A percentile compares a stretch with the other conserved stretches of the same genome.
Conservation (phyloP, 2,797 vertebrate species). For the Tachyglossus aculeatus region DNA sequence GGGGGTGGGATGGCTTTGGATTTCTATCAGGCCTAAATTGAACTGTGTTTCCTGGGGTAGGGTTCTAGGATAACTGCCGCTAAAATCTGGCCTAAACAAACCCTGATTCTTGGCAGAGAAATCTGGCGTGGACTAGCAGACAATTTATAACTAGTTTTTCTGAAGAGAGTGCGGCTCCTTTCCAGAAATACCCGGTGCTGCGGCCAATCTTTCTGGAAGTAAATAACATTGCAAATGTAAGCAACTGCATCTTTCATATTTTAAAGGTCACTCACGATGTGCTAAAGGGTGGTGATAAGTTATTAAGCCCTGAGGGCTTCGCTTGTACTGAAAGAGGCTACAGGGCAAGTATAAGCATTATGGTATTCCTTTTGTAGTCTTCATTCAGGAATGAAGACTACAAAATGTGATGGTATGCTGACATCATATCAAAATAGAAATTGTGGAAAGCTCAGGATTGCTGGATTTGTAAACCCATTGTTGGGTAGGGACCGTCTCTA, state of each 20-base stretch:
- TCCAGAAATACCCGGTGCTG: background rate
- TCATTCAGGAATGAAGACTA: too few species aligned
- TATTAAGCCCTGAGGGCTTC: slow-evolving; percentile 3
- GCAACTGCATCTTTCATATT: background rate
- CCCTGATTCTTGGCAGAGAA: background rate
- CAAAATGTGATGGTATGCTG: too few species aligned
- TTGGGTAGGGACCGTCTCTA: too few species aligned
- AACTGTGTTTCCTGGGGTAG: background rate
- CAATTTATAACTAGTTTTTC: slow-evolving; percentile 19
- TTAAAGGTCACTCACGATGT: slow-evolving; percentile 17
- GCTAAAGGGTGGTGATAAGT: slow-evolving; percentile 7
- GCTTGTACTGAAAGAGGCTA: background rate
- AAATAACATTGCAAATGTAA: slow-evolving; percentile 16
- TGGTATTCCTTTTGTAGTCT: too few species aligned
- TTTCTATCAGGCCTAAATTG: background rate
- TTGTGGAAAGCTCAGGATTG: background rate
- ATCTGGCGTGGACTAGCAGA: background rate
- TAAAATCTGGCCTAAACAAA: slow-evolving; percentile 11
- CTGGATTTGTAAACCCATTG: slow-evolving; percentile 7
- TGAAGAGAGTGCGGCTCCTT: slow-evolving; percentile 14
- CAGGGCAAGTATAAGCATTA: too few species aligned
- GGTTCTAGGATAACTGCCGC: background rate
- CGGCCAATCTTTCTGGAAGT: slow-evolving; percentile 8
- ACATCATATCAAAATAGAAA: too few species aligned
- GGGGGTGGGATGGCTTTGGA: background rate